Conservation (phyloP, 37 sponge, comb jelly and placozoan species). For the Sycon ciliatum region DNA sequence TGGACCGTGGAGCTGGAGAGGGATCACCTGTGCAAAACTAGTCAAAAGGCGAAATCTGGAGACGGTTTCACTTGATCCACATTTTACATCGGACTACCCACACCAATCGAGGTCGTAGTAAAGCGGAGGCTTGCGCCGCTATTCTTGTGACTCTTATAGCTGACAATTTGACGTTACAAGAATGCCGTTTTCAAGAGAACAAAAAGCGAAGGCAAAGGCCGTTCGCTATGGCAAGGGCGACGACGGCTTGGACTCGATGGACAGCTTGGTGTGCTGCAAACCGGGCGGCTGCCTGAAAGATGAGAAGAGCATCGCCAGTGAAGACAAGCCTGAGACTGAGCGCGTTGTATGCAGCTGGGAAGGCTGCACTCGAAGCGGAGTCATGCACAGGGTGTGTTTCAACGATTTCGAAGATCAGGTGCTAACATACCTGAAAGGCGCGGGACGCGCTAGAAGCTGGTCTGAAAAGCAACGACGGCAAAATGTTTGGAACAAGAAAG, state of each 20-base stretch:
- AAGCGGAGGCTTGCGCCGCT: too few relatives aligned
- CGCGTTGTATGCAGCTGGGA: conserved; percentile 69
- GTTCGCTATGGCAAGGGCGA: neutral
- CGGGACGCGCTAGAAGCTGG: conserved; percentile 77
- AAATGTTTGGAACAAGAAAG: conserved; percentile 87
- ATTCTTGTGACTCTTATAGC: too few relatives aligned
- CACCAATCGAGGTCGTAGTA: too few relatives aligned
- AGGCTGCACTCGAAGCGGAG: conserved; percentile 49
- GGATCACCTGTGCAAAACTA: too few relatives aligned
- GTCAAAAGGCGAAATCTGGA: too few relatives aligned
- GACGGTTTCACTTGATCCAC: too few relatives aligned
- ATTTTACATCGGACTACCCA: too few relatives aligned
- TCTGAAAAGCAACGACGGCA: conserved; percentile 85
- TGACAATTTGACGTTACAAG: too few relatives aligned
- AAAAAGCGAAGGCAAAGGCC: conserved; percentile 10
- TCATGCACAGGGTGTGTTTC: conserved; percentile 79
- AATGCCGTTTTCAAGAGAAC: conserved; percentile 16
- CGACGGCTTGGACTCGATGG: neutral
- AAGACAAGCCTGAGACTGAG: conserved; percentile 36
- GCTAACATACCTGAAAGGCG: conserved; percentile 53
- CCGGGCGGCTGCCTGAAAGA: conserved; percentile 40
- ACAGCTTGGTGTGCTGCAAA: conserved; percentile 45
- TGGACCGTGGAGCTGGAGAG: too few relatives aligned
- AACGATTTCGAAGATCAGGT: conserved; percentile 64
- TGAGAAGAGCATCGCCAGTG: conserved; percentile 20